Conservation (phyloP, 2,888 invertebrate genomes). For the Acanthopleura granulata region DNA sequence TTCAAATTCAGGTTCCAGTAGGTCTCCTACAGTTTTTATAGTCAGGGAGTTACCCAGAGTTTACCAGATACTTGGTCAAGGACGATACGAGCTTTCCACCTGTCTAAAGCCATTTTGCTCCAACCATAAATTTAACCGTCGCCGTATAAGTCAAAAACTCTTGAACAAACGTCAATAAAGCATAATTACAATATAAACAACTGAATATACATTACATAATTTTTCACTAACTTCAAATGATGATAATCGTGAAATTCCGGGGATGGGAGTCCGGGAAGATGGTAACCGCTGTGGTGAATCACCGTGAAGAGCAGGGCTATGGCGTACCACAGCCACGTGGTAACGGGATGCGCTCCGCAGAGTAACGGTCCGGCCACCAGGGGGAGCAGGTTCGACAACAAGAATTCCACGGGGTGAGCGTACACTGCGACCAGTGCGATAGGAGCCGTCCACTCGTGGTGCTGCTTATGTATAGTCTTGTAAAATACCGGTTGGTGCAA, state of each 20-base stretch:
- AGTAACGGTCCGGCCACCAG: conserved; percentile 76
- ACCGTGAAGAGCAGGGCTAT: conserved; percentile 83
- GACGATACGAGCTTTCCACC: no score
- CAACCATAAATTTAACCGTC: no score
- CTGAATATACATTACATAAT: no score
- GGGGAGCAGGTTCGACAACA: conserved; percentile 83
- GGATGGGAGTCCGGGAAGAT: conserved; percentile 85
- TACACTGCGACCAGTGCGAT: conserved; percentile 85
- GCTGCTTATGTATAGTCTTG: conserved; percentile 85
- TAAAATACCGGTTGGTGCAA: conserved; percentile 82
- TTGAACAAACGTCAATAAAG: no score
- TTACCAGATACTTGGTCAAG: no score
- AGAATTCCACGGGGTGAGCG: conserved; percentile 82
- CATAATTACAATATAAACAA: no score
- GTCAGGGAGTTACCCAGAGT: no score
- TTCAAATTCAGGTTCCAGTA: no score
- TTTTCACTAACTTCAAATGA: conserved; percentile 78
- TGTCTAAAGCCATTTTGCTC: no score
- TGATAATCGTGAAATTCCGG: conserved; percentile 90
- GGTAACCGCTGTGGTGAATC: conserved; percentile 88
- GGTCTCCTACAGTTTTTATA: no score
- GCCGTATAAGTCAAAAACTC: no score
- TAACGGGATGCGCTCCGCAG: conserved; percentile 75
- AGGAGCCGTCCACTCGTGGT: conserved; percentile 90
- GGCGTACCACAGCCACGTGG: conserved; percentile 79